phyloP scores from a whole-genome alignment of 30 jellyfish, hydroid and myxozoan genomes.

The Hydra vulgaris region DNA sequence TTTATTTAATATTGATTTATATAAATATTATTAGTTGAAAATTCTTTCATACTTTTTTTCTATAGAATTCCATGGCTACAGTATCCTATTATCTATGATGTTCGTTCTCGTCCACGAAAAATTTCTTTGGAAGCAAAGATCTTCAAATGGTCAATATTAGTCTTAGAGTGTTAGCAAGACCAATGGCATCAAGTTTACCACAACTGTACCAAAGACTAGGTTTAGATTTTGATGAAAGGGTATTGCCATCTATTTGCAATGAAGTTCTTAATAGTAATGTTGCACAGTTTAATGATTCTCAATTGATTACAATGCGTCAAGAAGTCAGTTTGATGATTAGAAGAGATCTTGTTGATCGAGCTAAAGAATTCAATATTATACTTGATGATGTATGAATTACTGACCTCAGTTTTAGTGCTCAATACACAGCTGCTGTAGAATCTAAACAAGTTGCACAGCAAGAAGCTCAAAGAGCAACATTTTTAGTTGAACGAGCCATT shows the following conservation, averaged over 20 bases:
- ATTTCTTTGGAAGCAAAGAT: constrained; percentile 96
- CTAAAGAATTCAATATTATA: constrained; percentile 78
- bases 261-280: constrained; percentile 97
- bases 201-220: constrained; percentile 91
- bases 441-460: constrained; percentile 99
- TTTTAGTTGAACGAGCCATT: constrained; percentile 88
- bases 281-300: constrained; percentile 99
- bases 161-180: constrained; percentile 88
- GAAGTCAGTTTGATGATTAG: constrained; percentile 92
- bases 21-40: too few species aligned
- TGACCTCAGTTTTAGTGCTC: constrained; percentile 93
- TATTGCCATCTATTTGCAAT: constrained; percentile 95
- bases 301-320: constrained; percentile 97
- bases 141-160: constrained; percentile 95
- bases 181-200: constrained; percentile 80
- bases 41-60: neutral
- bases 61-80: constrained; percentile 96
- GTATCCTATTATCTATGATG: constrained; percentile 89
- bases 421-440: constrained; percentile 99
- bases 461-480: constrained; percentile 98
- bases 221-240: constrained; percentile 90
- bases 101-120: constrained; percentile 91
- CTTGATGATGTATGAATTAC: constrained; percentile 94
- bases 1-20: too few species aligned
- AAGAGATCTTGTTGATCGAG: constrained; percentile 79